Percentiles rank a stretch among this genome's conserved stretches.
phyloP scores from a whole-genome alignment of 1,140 invertebrate genomes.

The Phymorhynchus buccinoides region DNA sequence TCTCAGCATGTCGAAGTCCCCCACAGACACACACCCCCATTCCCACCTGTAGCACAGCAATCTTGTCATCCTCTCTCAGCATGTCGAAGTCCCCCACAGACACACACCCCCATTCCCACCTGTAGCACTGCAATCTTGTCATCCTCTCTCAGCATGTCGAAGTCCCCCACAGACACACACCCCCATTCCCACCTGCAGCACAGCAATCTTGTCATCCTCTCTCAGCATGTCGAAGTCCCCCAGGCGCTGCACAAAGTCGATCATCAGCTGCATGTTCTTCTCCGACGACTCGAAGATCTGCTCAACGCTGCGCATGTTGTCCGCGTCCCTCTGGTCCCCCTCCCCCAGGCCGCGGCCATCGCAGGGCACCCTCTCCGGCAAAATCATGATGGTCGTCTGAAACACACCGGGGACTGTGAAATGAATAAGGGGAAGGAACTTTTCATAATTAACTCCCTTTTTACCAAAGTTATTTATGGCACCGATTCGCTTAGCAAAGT shows the following conservation, averaged over 20 bases:
- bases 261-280: slow-evolving; percentile 53
- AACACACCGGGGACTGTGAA: too few species aligned
- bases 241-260: slow-evolving; percentile 60
- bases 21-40: neutral
- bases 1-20: neutral
- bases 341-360: slow-evolving; percentile 43
- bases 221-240: slow-evolving; percentile 57
- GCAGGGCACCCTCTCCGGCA: slow-evolving; percentile 34
- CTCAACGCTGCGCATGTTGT: slow-evolving; percentile 44
- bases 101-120: slow-evolving; percentile 37
- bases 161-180: slow-evolving; percentile 50
- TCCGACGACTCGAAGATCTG: slow-evolving; percentile 61
- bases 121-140: slow-evolving; percentile 60
- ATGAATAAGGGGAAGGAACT: too few species aligned
- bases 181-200: slow-evolving; percentile 51
- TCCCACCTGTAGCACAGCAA: too few species aligned
- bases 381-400: slow-evolving; percentile 28
- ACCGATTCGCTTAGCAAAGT: too few species aligned
- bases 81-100: slow-evolving; percentile 55
- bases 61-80: slow-evolving; percentile 46
- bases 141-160: slow-evolving; percentile 54
- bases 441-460: too few species aligned
- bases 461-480: too few species aligned
- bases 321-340: slow-evolving; percentile 22
- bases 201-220: slow-evolving; percentile 57